Evolutionary conservation across 2,113 vertebrate species (phyloP).

Genomic region (Platysteira castanea): DNA sequence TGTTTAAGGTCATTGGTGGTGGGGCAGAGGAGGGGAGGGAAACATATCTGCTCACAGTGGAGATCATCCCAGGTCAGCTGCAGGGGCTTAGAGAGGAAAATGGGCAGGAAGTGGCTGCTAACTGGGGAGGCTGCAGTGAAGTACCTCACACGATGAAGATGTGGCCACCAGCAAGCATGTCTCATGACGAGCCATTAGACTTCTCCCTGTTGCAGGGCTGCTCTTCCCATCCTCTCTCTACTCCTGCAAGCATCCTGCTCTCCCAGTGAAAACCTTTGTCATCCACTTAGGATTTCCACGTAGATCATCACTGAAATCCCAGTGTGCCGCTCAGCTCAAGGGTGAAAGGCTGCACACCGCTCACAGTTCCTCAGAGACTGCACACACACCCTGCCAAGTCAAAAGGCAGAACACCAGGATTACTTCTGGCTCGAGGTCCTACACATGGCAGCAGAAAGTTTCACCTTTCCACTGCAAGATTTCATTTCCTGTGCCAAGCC

Average conservation of each 20-base stretch:
- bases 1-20: not conserved
- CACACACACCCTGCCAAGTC: not conserved
- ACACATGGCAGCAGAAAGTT: not conserved
- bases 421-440: not conserved
- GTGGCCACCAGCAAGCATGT: fast-evolving
- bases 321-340: fast-evolving
- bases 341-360: not conserved
- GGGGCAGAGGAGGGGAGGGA: not conserved
- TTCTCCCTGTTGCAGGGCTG: not conserved
- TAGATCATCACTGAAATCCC: not conserved
- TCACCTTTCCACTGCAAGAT: not conserved
- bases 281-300: not conserved
- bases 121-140: not conserved
- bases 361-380: not conserved
- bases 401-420: not conserved
- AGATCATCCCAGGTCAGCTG: not conserved
- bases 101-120: not conserved
- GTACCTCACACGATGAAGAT: not conserved
- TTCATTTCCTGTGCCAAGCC: not conserved
- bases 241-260: not conserved
- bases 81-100: not conserved
- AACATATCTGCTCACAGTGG: not conserved
- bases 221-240: not conserved
- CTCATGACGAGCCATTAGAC: not conserved
- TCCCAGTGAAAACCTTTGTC: not conserved